phyloP scores from a whole-genome alignment of 2,888 invertebrate species.

The Himalopsyche tibetana region DNA sequence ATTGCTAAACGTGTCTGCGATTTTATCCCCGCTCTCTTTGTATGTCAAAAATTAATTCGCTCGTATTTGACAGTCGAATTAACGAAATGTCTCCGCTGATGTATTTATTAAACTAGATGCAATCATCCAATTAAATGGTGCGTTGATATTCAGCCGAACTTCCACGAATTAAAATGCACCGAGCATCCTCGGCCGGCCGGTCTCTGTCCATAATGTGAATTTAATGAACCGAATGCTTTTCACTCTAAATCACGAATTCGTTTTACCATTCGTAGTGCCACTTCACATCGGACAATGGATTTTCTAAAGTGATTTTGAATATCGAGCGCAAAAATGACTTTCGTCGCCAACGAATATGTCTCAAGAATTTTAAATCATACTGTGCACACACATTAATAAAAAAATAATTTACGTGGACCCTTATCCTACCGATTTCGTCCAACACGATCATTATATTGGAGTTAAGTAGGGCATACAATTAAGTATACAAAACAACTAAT shows the following conservation, averaged over 20 bases:
- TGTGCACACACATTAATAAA: too few relatives aligned
- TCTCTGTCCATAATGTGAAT: background rate
- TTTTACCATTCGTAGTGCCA: background rate
- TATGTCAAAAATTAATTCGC: too few relatives aligned
- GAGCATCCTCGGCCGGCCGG: background rate
- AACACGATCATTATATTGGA: too few relatives aligned
- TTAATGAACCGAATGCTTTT: background rate
- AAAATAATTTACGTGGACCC: too few relatives aligned
- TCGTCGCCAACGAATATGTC: background rate
- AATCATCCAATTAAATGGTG: background rate
- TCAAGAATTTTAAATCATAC: background rate
- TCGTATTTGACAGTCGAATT: too few relatives aligned
- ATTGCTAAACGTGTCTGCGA: too few relatives aligned
- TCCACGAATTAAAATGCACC: background rate
- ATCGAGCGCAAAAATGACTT: background rate
- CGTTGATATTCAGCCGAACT: background rate
- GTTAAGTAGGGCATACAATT: too few relatives aligned
- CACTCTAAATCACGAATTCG: slow-evolving; percentile 8
- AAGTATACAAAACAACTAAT: too few relatives aligned
- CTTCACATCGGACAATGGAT: background rate
- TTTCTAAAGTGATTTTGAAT: background rate
- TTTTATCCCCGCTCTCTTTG: too few relatives aligned
- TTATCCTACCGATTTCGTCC: too few relatives aligned
- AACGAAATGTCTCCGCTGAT: too few relatives aligned
- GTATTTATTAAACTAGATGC: background rate